Base-by-base conservation (phyloP, 2,797 vertebrate species). In the Propithecus deckenii region DNA sequence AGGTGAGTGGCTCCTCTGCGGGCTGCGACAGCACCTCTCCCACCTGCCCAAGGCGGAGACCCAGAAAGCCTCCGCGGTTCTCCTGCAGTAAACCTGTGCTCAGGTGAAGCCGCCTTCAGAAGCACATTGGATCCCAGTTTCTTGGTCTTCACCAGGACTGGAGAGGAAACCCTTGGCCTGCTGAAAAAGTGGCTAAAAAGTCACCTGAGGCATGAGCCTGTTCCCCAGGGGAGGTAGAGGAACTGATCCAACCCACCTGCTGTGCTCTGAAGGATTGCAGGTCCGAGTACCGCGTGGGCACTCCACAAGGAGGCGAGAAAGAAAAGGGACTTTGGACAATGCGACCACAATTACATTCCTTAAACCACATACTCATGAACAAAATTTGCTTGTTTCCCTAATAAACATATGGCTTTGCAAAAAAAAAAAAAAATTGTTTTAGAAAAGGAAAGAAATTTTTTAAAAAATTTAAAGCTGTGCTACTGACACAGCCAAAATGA, bases 391-490 rank as follows among this genome's bases (percentile, higher is more conserved):
- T 50, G 9, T 86, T 92, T 89, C 59, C 30, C 55, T 78, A 25
- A 7, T 84, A 81, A 92, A 87, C 92, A 85, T 10, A 67, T 76
- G 85, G 85, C 88, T 85, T 95, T 48, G 35, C n/a, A 57, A 63
- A 74, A 72, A 61, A 46, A 72, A 61, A 46, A 98, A 97, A 97
- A 98, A 98, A 96, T 52, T 25, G 25, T 80, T 97, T 98, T 78
- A 93, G 97, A 97, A 98, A 96, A 91, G 96, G 97, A 98, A 98
- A 98, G 85, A 38, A 63, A 57, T 4, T 59, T 59, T 59, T 96
- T 78, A 93, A 96, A 86, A 59, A 89, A 91, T 97, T 97, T 97
- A 97, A 98, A 98, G 96, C 98, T 98, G 98, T 97, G 97, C 97
- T 94, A 95, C 0, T 2, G 93, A 98, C 91, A 97, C 94, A 97